Base-by-base conservation (phyloP, 2,113 vertebrate genomes). In the Chionomys nivalis region DNA sequence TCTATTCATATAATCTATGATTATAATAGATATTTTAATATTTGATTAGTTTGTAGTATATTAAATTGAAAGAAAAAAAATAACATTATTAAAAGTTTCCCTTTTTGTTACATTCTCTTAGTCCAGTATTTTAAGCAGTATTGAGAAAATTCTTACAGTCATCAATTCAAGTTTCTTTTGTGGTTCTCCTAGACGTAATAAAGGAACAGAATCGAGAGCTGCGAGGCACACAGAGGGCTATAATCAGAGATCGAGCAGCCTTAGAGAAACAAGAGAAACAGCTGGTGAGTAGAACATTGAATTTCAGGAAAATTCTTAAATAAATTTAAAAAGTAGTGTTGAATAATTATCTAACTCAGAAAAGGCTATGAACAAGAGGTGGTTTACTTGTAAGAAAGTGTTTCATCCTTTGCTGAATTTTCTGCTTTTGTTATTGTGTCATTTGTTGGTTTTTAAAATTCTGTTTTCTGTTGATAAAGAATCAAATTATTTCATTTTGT, bases 251-350 rank as follows among this genome's bases (percentile, higher is more conserved):
- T 96, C 98, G 99, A 98, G 97, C 99, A 91, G 99, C 99, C 83
- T 99, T 99, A 85, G 99, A 99, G 98, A 99, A 99, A 98, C 99
- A 99, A 97, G 99, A 99, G 98, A 99, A 99, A 97, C 99, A 99
- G 98, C 98, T 99, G 99, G 99, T 99, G 97, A 98, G 99, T 98
- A 96, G 77, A 94, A 61, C 90, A 93, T 85, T 91, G 92, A 94
- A 96, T 73, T 97, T 98, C 52, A 73, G 79, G 96, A 96, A 94
- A 83, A 91, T 92, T 87, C 98, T 94, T 81, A 97, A 85, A 97
- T 16, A 52, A 63, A 2, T 42, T 91, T 39, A 79, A 79, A 89
- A 96, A 94, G 96, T 79, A 93, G 2, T 77, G 47, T 87, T 76
- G 63, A 90, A 91, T 97, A 96, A 96, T 97, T 94, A 90, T 42